Conservation (phyloP, 2,113 vertebrate species). For the Psilopsiagon aurifrons region DNA sequence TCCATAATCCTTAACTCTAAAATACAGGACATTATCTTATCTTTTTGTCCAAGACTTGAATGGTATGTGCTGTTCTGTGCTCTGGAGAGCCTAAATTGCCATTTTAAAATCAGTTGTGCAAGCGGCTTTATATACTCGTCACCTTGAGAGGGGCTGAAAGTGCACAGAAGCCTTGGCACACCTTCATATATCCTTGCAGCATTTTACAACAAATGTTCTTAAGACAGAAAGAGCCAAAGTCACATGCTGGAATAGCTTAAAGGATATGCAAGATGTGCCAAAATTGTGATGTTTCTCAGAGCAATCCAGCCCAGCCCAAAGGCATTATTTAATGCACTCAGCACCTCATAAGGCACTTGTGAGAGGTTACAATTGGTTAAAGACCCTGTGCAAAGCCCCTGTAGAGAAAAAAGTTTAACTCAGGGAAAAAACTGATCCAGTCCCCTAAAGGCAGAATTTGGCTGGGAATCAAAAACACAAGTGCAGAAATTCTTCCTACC, state of each 20-base stretch:
- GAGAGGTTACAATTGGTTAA: background rate
- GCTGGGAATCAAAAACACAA: background rate
- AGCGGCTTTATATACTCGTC: background rate
- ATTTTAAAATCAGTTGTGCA: background rate
- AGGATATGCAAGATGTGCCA: background rate
- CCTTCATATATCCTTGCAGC: background rate
- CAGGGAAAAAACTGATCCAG: background rate
- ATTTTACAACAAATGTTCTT: background rate
- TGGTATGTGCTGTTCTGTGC: background rate
- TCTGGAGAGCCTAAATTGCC: background rate
- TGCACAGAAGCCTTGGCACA: constrained; percentile 22
- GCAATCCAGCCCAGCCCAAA: background rate
- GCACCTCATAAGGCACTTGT: background rate
- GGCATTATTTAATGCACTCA: background rate
- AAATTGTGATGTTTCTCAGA: background rate
- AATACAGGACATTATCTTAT: background rate
- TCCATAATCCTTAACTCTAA: background rate
- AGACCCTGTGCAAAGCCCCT: background rate
- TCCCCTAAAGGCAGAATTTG: background rate
- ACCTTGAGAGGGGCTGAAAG: background rate
- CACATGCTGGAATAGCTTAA: background rate
- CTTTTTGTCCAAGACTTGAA: background rate
- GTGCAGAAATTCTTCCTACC: background rate
- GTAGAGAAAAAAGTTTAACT: background rate
- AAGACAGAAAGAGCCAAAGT: background rate